Evolutionary conservation across 2,797 vertebrate species (phyloP).

Genomic region (Tenualosa thibaudeaui): DNA sequence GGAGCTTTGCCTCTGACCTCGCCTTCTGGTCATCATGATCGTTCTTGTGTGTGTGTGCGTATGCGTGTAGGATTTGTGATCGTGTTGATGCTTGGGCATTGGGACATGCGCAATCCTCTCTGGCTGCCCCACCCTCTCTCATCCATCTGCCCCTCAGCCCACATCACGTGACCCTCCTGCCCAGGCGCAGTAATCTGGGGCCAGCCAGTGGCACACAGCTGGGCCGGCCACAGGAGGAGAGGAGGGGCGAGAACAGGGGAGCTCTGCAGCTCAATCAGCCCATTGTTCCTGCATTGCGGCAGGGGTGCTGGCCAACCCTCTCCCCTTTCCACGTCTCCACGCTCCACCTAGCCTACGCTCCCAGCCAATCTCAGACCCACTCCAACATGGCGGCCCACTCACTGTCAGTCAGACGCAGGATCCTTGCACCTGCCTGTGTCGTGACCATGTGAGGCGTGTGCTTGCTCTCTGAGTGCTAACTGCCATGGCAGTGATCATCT

Average conservation of each 20-base stretch:
- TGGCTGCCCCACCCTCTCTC: not conserved
- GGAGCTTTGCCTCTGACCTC: constrained; percentile 72
- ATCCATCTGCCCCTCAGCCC: constrained; percentile 48
- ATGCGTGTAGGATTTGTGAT: not conserved
- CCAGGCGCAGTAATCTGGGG: not conserved
- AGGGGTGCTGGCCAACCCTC: constrained; percentile 45
- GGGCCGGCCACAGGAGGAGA: not conserved
- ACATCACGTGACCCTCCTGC: not conserved
- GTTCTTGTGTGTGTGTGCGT: not conserved
- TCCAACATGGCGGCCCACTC: constrained; percentile 61
- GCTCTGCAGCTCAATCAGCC: constrained; percentile 68
- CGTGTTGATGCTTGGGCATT: not conserved
- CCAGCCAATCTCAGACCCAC: constrained; percentile 22
- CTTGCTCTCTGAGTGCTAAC: too few species aligned
- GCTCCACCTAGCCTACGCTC: not conserved
- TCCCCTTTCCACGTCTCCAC: constrained; percentile 28
- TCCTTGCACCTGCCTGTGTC: not conserved
- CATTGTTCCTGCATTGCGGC: constrained; percentile 73
- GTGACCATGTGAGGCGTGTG: not conserved
- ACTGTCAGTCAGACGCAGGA: not conserved
- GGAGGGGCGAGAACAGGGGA: not conserved
- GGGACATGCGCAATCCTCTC: constrained; percentile 8
- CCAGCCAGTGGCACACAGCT: not conserved
- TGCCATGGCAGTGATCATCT: not conserved
- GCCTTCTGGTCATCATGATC: constrained; percentile 55